Conservation (phyloP, 1,140 invertebrate species). For the Pemphigus obesinymphae region DNA sequence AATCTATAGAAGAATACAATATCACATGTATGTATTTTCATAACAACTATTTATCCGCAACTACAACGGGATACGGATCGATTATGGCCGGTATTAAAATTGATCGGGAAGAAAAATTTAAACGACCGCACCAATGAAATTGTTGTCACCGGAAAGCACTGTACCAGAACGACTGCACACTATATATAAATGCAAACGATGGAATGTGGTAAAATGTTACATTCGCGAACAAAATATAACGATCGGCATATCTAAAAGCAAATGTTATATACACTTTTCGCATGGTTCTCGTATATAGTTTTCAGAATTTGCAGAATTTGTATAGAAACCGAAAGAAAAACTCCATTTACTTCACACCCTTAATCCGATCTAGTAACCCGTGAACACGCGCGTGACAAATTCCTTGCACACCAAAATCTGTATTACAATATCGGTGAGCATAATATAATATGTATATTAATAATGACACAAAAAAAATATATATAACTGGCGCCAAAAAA, state of each 20-base stretch:
- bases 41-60: not conserved
- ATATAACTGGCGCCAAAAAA: constrained; percentile 30
- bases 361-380: constrained; percentile 9
- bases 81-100: not conserved
- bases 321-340: not conserved
- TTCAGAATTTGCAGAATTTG: not conserved
- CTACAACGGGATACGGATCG: no score
- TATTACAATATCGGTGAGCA: constrained; percentile 3
- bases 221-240: not conserved
- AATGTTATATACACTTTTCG: not conserved
- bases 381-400: constrained; percentile 33
- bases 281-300: not conserved
- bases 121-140: not conserved
- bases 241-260: not conserved
- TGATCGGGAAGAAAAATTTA: not conserved
- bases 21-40: not conserved
- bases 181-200: not conserved
- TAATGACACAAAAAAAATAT: not conserved
- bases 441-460: not conserved
- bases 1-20: not conserved
- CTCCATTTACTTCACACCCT: constrained; percentile 14
- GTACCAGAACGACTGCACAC: not conserved
- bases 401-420: not conserved
- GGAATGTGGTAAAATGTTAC: not conserved
- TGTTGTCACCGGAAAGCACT: not conserved